Conservation (phyloP, 1,140 invertebrate genomes). For the Euura lappo region DNA sequence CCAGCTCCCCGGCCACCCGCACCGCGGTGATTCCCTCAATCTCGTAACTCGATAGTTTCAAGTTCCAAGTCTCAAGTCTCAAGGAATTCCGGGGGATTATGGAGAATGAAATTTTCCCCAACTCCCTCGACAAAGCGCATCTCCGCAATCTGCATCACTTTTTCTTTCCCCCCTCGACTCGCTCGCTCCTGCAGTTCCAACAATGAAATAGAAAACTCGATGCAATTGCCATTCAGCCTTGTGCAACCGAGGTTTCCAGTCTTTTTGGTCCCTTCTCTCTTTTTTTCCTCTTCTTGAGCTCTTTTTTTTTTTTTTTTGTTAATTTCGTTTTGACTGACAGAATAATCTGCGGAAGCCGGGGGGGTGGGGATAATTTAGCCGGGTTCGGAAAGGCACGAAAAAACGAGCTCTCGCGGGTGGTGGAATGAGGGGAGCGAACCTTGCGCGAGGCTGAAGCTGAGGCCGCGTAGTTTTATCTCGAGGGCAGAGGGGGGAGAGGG, state of each 20-base stretch:
- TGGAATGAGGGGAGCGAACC: not conserved
- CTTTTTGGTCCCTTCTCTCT: slow-evolving; percentile 12
- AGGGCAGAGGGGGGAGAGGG: not conserved
- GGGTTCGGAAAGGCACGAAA: slow-evolving; percentile 17
- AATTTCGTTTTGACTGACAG: slow-evolving; percentile 35
- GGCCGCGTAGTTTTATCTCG: not conserved
- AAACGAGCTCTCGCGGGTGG: not conserved
- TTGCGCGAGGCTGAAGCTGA: not conserved
- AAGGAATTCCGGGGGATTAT: too few relatives aligned
- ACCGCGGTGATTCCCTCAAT: not conserved
- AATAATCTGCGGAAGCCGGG: slow-evolving; percentile 30
- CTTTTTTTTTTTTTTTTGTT: slow-evolving; percentile 26
- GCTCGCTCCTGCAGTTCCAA: too few relatives aligned
- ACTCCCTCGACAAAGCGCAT: too few relatives aligned
- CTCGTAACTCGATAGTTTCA: too few relatives aligned
- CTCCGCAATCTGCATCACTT: too few relatives aligned
- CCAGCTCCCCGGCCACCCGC: not conserved
- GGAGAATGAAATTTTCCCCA: too few relatives aligned
- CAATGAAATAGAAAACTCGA: not conserved
- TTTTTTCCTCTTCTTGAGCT: slow-evolving; percentile 9
- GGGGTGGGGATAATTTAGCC: slow-evolving; percentile 32
- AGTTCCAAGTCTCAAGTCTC: too few relatives aligned
- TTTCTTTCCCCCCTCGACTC: too few relatives aligned
- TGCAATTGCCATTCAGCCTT: slow-evolving; percentile 10
- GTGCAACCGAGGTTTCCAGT: slow-evolving; percentile 11